Base-by-base conservation (phyloP, 2,888 invertebrate species). In the Agrochola lota region DNA sequence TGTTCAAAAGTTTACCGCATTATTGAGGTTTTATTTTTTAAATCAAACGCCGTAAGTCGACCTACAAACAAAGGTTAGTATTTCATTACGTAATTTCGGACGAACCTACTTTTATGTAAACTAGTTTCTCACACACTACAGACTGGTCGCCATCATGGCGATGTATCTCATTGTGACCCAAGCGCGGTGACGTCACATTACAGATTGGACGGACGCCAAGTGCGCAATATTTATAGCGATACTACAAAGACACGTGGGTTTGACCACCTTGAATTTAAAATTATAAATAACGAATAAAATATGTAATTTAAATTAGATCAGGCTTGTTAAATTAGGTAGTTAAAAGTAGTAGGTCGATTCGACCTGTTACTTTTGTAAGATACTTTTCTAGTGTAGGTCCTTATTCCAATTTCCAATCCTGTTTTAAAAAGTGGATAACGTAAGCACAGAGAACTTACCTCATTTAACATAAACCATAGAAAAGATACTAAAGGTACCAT, bases 201-300 rank as follows among this genome's bases (percentile, higher is more conserved):
- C 8, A 23, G 49, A 49, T 68, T 49, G 8, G 20, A 12, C 2
- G 30, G 15, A 68, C 1, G 12, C 23, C 23, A 49, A 46, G 7
- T 12, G 67, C 26, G 55, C 35, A 67, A 49, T 69, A 81, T 71
- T 71, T 71, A 81, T 49, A 60, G 49, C 11, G 9, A 67, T 77
- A 77, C 40, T 57, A 68, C 67, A 35, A 17, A 55, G 30, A 30
- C 55, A 30, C 12, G 23, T n/a, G 46, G 35, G 26, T 30, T 30
- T 30, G 30, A 30, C 30, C 30, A 2, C 46, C 12, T 59, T 70
- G 9, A 30, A 20, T 55, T 55, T 46, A 9, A 17, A 23, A 46
- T 55, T 63, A 12, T 72, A 40, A 43, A 40, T 20, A 49, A 20
- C 26, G 4, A 66, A 76, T 68, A 17, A 30, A 52, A 40, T 4